Evolutionary conservation across 2,888 invertebrate species (phyloP).

Genomic region (Eupelmus urozonus): DNA sequence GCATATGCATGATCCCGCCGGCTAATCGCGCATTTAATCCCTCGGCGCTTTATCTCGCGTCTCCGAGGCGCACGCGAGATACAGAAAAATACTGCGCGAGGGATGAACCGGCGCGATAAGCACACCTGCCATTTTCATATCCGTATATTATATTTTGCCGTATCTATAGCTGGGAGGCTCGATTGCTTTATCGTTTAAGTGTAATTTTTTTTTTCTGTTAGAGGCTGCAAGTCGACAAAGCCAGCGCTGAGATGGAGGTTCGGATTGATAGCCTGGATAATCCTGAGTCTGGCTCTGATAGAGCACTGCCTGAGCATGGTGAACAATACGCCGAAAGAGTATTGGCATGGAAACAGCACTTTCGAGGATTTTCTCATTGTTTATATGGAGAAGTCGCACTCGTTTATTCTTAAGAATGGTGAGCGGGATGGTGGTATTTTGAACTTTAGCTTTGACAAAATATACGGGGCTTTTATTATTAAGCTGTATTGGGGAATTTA

Average conservation of each 20-base stretch:
- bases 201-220: slow-evolving; percentile 7
- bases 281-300: slow-evolving; percentile 68
- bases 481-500: no score
- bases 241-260: slow-evolving; percentile 71
- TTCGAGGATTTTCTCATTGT: slow-evolving; percentile 66
- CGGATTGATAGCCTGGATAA: slow-evolving; percentile 62
- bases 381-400: slow-evolving; percentile 70
- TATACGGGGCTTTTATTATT: no score
- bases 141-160: no score
- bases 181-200: not conserved
- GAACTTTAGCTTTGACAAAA: no score
- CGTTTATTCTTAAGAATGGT: slow-evolving; percentile 70
- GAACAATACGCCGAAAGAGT: slow-evolving; percentile 63
- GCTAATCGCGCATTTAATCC: no score
- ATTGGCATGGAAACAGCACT: slow-evolving; percentile 64
- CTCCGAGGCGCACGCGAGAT: no score
- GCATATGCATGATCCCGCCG: no score
- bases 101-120: no score
- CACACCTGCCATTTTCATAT: no score
- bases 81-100: no score
- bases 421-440: not conserved
- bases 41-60: no score
- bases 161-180: no score
- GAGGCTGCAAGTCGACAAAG: slow-evolving; percentile 62
- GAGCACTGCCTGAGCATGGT: slow-evolving; percentile 73